Evolutionary conservation across 2,888 invertebrate genomes (phyloP), one percentile per base, ranked within the genome.

Genomic region (Eupithecia exiguata): DNA sequence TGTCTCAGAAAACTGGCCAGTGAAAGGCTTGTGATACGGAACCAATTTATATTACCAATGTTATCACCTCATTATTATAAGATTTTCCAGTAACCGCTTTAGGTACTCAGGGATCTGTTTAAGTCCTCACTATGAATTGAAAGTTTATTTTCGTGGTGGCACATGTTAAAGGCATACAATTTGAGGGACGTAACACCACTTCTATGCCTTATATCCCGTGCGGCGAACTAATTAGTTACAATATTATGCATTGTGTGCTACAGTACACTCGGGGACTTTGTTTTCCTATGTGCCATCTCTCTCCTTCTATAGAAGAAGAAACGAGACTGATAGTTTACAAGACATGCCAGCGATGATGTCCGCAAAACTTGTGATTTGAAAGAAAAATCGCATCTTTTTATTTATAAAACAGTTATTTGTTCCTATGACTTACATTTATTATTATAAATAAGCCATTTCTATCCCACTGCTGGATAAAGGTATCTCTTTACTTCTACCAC

Each of bases 211-310:
- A 35, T n/a, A 65, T 0, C 36, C 53, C 25, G 18, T 38, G 68
- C 58, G 53, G 21, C 76, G 66, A 72, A 75, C 79, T 79, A 79
- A 78, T 79, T 78, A 75, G 71, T 71, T 61, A 72, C 71, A 77
- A 77, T 79, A 78, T 76, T 76, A 76, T 75, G 75, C 74, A 77
- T 73, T 75, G 77, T 76, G 68, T 68, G 53, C 58, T 58, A 65
- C 49, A 43, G 58, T 36, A 65, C 65, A 68, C 71, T 71, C 16
- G 21, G 43, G 68, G 46, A 68, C 70, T 65, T 35, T 53, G 73
- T 71, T 46, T 68, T 21, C 38, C 21, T 38, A 68, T 74, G 65
- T 74, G 63, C 35, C 21, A 12, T 70, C 74, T 46, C 68, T 18
- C 49, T 74, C 53, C 65, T 6, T 21, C 63, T 36, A 21, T 12